Base-by-base conservation (phyloP, 1,140 invertebrate genomes). In the Bombus waltoni region DNA sequence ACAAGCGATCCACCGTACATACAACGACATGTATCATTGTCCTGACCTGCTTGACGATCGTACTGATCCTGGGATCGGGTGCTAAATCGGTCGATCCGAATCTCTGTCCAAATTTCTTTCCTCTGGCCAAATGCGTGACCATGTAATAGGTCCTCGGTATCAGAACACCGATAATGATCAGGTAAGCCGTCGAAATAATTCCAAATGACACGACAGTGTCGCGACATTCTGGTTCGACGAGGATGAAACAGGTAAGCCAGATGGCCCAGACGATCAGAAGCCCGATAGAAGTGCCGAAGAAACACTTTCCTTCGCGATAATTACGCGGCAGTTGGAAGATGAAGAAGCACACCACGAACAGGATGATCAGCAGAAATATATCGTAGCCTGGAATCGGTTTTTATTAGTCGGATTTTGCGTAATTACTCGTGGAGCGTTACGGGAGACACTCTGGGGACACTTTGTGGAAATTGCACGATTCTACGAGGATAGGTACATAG, bases 121-220 rank as follows among this genome's bases (percentile, higher is more conserved):
- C 93, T 1, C 93, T 90, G 18, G 93, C 90, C 1, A 94, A 84
- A 57, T 95, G 93, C 0, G 93, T 94, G 0, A 96, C 92, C 94
- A 97, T 96, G 81, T 96, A 95, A 87, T 96, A 96, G 2, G 96
- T 95, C 81, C 96, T 95, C 8, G 96, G 96, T 79, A 96, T 94
- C 57, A 96, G 96, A 2, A 97, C 93, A 9, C 96, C 94, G 3
- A 96, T 87, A 32, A 97, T 94, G 57, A 96, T 94, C 1, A 95
- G 90, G 5, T 96, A 96, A 18, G 95, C 94, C 0, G 95, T 95
- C 13, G 94, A 93, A 22, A 96, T 84, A 18, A 96, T 93, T 8
- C 95, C 96, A 38, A 94, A 93, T 44, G 94, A 95, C 25, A 96
- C 92, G 32, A 95, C 93, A n/a, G 93, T 93, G 82, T 96, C 96